Evolutionary conservation across 2,113 vertebrate species (phyloP).

Genomic region (Aspiorhynchus laticeps): DNA sequence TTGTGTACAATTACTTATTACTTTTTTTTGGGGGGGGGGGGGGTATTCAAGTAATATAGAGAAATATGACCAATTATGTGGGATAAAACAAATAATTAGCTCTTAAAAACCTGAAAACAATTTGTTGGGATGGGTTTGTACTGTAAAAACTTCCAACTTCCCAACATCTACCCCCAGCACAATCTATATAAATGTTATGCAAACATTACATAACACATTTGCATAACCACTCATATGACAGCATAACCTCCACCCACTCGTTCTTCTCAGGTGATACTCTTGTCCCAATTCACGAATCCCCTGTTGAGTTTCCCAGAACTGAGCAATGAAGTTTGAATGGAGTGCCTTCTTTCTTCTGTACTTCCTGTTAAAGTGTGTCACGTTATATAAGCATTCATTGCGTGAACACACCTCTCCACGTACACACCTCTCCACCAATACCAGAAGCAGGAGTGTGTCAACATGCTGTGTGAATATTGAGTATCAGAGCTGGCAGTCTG

Average conservation of each 20-base stretch:
- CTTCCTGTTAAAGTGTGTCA: slow-evolving; percentile 23
- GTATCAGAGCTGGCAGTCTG: slow-evolving; percentile 26
- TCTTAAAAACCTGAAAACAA: background rate
- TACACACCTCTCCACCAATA: slow-evolving; percentile 3
- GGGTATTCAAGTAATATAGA: background rate
- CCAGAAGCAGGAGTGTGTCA: background rate
- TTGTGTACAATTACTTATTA: too few relatives aligned
- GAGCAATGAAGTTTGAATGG: background rate
- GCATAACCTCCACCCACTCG: background rate
- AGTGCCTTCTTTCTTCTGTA: background rate
- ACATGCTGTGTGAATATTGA: slow-evolving; percentile 2
- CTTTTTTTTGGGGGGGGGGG: too few relatives aligned
- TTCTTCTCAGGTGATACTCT: background rate
- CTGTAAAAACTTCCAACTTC: background rate
- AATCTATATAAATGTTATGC: background rate
- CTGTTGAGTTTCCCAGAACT: slow-evolving; percentile 7
- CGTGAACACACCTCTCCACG: slow-evolving; percentile 29
- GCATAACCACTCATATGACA: background rate
- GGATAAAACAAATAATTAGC: background rate
- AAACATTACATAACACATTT: slow-evolving; percentile 22
- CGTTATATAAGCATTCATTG: slow-evolving; percentile 66
- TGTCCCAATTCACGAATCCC: background rate
- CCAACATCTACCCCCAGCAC: background rate
- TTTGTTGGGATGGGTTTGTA: background rate
- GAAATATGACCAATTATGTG: background rate